Percentiles rank a stretch among this genome's conserved stretches.
Conservation (phyloP, 2,888 invertebrate species). For the Mallateleia sp. region DNA sequence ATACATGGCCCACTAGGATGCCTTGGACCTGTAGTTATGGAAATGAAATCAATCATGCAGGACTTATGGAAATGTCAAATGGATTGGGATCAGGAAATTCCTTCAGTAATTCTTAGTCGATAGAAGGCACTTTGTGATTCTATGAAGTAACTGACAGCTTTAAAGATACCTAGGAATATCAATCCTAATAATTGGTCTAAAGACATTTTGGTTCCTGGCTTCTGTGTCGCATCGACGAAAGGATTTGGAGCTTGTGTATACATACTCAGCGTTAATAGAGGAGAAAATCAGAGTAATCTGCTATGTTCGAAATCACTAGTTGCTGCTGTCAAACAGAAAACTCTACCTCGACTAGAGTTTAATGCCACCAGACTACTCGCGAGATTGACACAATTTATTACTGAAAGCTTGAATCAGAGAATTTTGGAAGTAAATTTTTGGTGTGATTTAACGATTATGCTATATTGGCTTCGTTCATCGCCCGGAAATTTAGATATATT, state of each 20-base stretch:
- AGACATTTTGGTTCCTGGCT: not conserved
- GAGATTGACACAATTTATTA: not conserved
- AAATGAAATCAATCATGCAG: not conserved
- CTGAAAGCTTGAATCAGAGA: not conserved
- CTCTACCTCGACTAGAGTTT: conserved; percentile 9
- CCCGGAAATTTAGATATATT: not conserved
- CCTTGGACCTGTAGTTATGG: conserved; percentile 11
- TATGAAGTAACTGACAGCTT: not conserved
- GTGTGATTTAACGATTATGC: not conserved
- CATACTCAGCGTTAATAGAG: not conserved
- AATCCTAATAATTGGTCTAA: not conserved
- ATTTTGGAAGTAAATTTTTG: not conserved
- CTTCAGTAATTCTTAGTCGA: not conserved
- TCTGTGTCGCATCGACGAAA: conserved; percentile 16
- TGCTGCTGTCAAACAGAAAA: not conserved
- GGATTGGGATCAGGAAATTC: not conserved
- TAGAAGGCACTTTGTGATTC: not conserved
- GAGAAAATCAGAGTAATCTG: not conserved
- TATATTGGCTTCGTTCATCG: conserved; percentile 9
- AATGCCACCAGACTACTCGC: not conserved
- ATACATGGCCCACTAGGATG: conserved; percentile 10
- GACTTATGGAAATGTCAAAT: conserved; percentile 26
- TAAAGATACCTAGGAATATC: conserved; percentile 1
- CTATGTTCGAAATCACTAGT: not conserved
- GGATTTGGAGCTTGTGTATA: conserved; percentile 12